Conservation (phyloP, 1,140 invertebrate genomes). For the Cepaea nemoralis region DNA sequence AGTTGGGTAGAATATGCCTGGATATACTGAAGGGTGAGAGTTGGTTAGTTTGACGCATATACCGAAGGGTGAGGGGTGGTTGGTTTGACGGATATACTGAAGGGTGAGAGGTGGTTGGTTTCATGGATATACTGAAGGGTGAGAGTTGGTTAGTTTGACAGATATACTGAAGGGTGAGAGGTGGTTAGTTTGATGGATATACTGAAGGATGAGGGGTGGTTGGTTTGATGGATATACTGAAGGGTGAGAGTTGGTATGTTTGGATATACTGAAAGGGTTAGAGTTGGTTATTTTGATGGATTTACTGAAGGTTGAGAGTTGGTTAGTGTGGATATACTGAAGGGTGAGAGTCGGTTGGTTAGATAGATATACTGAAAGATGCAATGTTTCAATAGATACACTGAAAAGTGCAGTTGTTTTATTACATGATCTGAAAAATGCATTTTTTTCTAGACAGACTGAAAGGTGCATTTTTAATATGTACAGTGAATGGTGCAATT, state of each 20-base stretch:
- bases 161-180: constrained; percentile 89
- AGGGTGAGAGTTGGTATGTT: constrained; percentile 82
- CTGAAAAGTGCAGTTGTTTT: too few species aligned
- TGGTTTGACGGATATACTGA: constrained; percentile 85
- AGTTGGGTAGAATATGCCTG: constrained; percentile 84
- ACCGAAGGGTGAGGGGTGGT: too few species aligned
- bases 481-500: too few species aligned
- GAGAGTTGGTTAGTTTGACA: too few species aligned
- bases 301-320: constrained; percentile 89
- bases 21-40: constrained; percentile 89
- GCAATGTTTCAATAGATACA: constrained; percentile 72
- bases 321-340: constrained; percentile 44
- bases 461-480: too few species aligned
- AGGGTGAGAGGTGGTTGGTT: constrained; percentile 82
- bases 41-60: constrained; percentile 43
- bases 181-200: constrained; percentile 43
- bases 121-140: constrained; percentile 4
- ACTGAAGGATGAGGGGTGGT: too few species aligned
- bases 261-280: too few species aligned
- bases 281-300: too few species aligned
- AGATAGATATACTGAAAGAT: constrained; percentile 89
- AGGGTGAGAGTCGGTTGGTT: too few species aligned
- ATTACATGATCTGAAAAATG: too few species aligned
- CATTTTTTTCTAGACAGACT: too few species aligned
- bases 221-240: constrained; percentile 85